These are phyloP conservation scores for Euclidia mi DNA, from an alignment of 2,888 invertebrate species.

Conservation along the genomic window DNA sequence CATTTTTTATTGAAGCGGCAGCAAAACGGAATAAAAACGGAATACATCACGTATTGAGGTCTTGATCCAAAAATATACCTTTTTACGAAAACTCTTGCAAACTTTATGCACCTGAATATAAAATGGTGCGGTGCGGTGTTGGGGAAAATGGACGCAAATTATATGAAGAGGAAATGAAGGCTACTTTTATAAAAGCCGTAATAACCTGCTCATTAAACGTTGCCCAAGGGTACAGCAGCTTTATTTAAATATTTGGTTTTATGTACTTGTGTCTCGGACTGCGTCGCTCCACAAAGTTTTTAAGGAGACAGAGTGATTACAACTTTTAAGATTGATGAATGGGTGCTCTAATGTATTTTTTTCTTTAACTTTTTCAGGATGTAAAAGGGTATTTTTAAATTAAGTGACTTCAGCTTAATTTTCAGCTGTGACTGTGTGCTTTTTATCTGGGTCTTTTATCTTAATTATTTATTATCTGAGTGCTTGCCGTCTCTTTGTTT, in stretches of 20 bases:
- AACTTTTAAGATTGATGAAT: conserved; percentile 84
- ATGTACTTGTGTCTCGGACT: conserved; percentile 31
- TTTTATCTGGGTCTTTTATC: conserved; percentile 50
- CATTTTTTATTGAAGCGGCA: conserved; percentile 8
- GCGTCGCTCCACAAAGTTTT: conserved; percentile 53
- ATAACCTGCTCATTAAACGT: conserved; percentile 61
- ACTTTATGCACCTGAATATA: conserved; percentile 12
- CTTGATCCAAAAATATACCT: conserved; percentile 6
- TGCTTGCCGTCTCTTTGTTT: conserved; percentile 17
- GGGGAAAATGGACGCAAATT: conserved; percentile 29
- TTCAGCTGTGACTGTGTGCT: conserved; percentile 48
- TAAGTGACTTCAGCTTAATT: conserved; percentile 63
- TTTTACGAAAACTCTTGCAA: conserved; percentile 11
- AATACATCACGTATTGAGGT: conserved; percentile 3
- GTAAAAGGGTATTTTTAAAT: conserved; percentile 62
- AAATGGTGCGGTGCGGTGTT: conserved; percentile 9
- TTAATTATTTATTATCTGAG: conserved; percentile 41
- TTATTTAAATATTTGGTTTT: conserved; percentile 53
- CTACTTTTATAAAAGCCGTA: conserved; percentile 44
- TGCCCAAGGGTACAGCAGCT: conserved; percentile 37
- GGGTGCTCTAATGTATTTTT: conserved; percentile 67
- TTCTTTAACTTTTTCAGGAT: conserved; percentile 54
- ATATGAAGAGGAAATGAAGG: conserved; percentile 38
- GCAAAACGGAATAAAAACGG: conserved; percentile 2
- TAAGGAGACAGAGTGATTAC: conserved; percentile 72